These are phyloP conservation scores for Leiothrix lutea DNA, from an alignment of 2,113 vertebrate species.

Conservation along the genomic window DNA sequence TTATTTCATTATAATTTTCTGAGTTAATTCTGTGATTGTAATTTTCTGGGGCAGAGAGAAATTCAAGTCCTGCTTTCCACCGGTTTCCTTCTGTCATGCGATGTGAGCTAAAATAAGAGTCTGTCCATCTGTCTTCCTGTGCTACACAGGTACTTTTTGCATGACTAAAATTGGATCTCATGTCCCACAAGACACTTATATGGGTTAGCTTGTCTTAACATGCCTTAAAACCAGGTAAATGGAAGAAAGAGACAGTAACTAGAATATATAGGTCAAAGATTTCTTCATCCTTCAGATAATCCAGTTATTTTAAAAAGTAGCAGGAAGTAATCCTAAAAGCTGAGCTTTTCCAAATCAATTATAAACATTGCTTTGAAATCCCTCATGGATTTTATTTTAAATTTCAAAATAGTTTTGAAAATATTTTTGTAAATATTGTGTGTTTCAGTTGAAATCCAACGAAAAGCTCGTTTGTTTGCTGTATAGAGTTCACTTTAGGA, in stretches of 20 bases:
- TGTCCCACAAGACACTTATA: neutral
- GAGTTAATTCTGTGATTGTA: neutral
- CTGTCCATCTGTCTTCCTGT: constrained; percentile 52
- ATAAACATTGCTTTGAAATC: constrained; percentile 28
- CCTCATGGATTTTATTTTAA: neutral
- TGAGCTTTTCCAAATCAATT: constrained; percentile 51
- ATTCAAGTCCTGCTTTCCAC: neutral
- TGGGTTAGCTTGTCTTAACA: constrained; percentile 25
- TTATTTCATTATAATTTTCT: neutral
- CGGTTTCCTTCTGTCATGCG: neutral
- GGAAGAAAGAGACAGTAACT: neutral
- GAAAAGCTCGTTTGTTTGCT: neutral
- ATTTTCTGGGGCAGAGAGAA: neutral
- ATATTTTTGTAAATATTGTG: neutral
- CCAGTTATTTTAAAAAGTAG: constrained; percentile 29
- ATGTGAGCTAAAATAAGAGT: constrained; percentile 35
- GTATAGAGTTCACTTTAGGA: neutral
- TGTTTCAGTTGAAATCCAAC: neutral
- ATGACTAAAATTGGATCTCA: constrained; percentile 37
- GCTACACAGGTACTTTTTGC: constrained; percentile 19
- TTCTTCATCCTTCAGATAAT: constrained; percentile 43
- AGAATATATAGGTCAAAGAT: constrained; percentile 50
- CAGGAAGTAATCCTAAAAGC: constrained; percentile 47
- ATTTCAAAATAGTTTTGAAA: neutral
- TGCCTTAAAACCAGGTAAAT: constrained; percentile 8